These are phyloP conservation scores for Dendrophyllia cribrosa DNA, from an alignment of 64 coral and sea anemone genomes.

Conservation along the genomic window DNA sequence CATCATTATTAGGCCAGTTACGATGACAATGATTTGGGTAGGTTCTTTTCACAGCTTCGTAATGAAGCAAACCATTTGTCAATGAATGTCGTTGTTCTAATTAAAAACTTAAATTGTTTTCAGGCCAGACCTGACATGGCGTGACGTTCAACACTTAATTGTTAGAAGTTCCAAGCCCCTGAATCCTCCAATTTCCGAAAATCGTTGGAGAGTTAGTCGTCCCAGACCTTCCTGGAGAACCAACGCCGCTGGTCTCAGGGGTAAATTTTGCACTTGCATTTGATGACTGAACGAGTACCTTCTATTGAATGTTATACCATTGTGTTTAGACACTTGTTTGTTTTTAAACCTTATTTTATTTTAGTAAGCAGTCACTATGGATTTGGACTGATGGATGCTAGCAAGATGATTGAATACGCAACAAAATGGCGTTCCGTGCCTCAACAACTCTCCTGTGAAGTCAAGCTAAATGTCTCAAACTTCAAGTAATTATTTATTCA, in stretches of 20 bases:
- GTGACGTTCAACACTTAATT: constrained; percentile 67
- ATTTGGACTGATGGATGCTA: constrained; percentile 68
- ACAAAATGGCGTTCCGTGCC: constrained; percentile 29
- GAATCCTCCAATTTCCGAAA: neutral
- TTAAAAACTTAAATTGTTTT: neutral
- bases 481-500: neutral
- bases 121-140: constrained; percentile 61
- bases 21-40: no score
- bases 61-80: neutral
- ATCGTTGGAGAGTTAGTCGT: neutral
- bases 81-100: neutral
- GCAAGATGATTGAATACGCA: constrained; percentile 31
- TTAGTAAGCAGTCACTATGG: constrained; percentile 58
- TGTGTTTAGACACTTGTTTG: no score
- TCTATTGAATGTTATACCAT: no score
- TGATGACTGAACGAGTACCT: no score
- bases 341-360: neutral
- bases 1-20: no score
- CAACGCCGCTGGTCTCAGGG: constrained; percentile 22
- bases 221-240: neutral
- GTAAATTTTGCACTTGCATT: neutral
- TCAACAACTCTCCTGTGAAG: constrained; percentile 42
- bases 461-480: neutral
- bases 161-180: constrained; percentile 58
- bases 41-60: no score